These are phyloP conservation scores for Hedya salicella DNA, from an alignment of 2,888 invertebrate genomes.

Conservation along the genomic window DNA sequence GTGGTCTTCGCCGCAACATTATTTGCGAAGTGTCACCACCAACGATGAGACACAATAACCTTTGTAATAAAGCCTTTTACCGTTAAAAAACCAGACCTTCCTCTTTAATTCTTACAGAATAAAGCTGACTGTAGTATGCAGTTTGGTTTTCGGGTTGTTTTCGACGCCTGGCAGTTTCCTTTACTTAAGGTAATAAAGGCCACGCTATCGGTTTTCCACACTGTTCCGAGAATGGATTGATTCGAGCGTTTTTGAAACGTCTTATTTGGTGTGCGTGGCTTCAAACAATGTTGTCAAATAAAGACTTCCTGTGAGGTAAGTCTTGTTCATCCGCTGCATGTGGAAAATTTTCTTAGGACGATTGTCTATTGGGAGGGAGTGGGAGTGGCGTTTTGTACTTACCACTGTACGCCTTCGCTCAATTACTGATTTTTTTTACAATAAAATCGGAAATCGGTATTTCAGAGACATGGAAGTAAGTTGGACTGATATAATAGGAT, in stretches of 20 bases:
- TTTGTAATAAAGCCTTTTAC: slow-evolving; percentile 17
- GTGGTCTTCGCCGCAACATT: slow-evolving; percentile 39
- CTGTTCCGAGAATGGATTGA: slow-evolving; percentile 42
- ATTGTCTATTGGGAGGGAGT: not conserved
- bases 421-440: no score
- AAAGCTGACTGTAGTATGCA: slow-evolving; percentile 4
- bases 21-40: slow-evolving; percentile 43
- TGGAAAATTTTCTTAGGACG: slow-evolving; percentile 21
- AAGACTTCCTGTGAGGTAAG: slow-evolving; percentile 43
- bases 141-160: not conserved
- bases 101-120: slow-evolving; percentile 3
- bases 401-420: no score
- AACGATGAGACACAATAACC: slow-evolving; percentile 41
- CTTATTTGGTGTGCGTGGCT: slow-evolving; percentile 43
- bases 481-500: no score
- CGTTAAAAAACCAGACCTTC: not conserved
- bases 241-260: slow-evolving; percentile 35
- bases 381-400: no score
- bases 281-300: slow-evolving; percentile 45
- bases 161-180: slow-evolving; percentile 13
- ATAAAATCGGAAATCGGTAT: no score
- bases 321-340: slow-evolving; percentile 28
- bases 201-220: slow-evolving; percentile 45
- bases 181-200: slow-evolving; percentile 39
- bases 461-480: no score